These are phyloP conservation scores for Phenganax marumi DNA, from an alignment of 92 coral and sea anemone species.

Conservation along the genomic window DNA sequence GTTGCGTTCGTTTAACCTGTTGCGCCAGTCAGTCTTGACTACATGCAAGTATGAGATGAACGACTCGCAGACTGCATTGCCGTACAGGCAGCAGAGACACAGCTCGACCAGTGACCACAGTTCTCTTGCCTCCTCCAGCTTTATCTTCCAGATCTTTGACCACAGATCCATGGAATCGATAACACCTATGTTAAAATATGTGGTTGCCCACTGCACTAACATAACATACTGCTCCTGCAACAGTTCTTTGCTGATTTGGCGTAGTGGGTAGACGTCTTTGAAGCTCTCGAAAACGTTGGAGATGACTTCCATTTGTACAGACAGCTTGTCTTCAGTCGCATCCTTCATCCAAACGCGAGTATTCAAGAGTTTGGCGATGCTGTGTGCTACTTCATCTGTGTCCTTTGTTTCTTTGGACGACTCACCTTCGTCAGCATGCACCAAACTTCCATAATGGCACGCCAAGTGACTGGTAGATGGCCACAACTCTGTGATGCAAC, in stretches of 20 bases:
- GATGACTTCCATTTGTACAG: conserved; percentile 54
- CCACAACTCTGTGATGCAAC: conserved; percentile 54
- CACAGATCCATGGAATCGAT: conserved; percentile 68
- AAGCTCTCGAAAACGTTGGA: conserved; percentile 58
- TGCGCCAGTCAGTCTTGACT: conserved; percentile 67
- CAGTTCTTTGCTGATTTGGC: conserved; percentile 52
- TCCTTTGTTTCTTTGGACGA: conserved; percentile 57
- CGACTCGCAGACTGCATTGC: conserved; percentile 61
- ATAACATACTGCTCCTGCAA: conserved; percentile 61
- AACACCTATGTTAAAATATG: conserved; percentile 60
- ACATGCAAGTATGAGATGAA: conserved; percentile 58
- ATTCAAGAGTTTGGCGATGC: conserved; percentile 55
- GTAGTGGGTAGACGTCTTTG: conserved; percentile 56
- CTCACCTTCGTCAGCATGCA: conserved; percentile 43
- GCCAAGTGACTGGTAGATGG: conserved; percentile 58
- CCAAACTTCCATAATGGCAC: conserved; percentile 57
- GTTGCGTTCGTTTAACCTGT: conserved; percentile 58
- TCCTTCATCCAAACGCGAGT: conserved; percentile 63
- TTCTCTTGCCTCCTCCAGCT: conserved; percentile 58
- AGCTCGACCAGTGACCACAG: conserved; percentile 57
- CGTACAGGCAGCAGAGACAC: conserved; percentile 64
- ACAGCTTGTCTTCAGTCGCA: conserved; percentile 52
- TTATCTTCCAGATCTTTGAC: conserved; percentile 61
- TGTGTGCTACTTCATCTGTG: conserved; percentile 60
- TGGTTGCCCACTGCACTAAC: conserved; percentile 60